These are phyloP conservation scores for Archilochus colubris DNA, from an alignment of 2,113 vertebrate genomes.

Conservation along the genomic window DNA sequence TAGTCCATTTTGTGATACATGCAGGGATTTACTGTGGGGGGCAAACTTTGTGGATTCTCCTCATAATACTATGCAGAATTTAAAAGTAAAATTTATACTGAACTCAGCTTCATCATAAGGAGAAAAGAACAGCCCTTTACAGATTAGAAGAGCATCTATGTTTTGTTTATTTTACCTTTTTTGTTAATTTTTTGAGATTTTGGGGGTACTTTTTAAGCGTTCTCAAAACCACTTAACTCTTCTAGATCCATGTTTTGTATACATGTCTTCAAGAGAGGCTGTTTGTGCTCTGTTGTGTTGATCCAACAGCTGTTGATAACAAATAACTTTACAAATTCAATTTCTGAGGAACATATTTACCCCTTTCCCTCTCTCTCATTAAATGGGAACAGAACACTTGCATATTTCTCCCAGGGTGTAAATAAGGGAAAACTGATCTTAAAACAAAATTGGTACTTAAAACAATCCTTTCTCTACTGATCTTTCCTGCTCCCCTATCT, in stretches of 20 bases:
- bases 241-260: background rate
- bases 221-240: background rate
- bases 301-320: background rate
- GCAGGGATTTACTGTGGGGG: background rate
- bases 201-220: background rate
- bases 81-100: background rate
- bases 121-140: background rate
- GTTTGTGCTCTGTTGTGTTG: background rate
- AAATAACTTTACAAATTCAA: background rate
- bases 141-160: background rate
- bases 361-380: background rate
- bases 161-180: background rate
- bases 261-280: background rate
- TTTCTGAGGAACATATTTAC: conserved; percentile 1
- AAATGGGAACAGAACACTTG: conserved; percentile 17
- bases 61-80: background rate
- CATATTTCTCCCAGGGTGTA: conserved; percentile 26
- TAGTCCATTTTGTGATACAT: background rate
- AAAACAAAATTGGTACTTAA: conserved; percentile 51
- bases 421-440: conserved; percentile 15
- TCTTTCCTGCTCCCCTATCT: conserved; percentile 11
- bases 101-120: background rate
- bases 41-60: background rate
- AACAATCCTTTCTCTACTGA: conserved; percentile 28
- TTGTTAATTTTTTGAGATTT: background rate